Conservation (phyloP, 2,888 invertebrate genomes). For the Tanypteryx hageni region DNA sequence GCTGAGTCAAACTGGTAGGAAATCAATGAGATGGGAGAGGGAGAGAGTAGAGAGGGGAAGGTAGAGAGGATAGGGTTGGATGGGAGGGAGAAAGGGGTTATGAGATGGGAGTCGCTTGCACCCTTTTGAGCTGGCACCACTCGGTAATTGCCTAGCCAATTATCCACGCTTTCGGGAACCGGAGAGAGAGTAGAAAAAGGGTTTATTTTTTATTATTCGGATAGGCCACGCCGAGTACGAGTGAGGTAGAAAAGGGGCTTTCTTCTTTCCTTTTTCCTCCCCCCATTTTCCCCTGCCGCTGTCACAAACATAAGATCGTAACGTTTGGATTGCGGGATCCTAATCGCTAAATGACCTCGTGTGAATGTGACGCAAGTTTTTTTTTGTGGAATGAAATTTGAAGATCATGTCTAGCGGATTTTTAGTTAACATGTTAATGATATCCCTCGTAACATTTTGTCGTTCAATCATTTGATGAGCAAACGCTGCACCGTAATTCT, state of each 20-base stretch:
- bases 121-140: not conserved
- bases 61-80: not conserved
- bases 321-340: not conserved
- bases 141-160: constrained; percentile 60
- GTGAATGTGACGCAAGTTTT: not conserved
- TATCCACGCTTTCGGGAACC: constrained; percentile 42
- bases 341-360: not conserved
- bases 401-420: not conserved
- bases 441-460: not conserved
- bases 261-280: not conserved
- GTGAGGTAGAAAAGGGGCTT: not conserved
- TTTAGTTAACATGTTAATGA: not conserved
- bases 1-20: constrained; percentile 5
- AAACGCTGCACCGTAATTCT: too few species aligned
- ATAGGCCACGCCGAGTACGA: too few species aligned
- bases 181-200: not conserved
- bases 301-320: not conserved
- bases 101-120: not conserved
- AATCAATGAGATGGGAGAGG: not conserved
- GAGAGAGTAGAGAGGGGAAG: not conserved
- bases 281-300: not conserved
- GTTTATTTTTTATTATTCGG: not conserved
- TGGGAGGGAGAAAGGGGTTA: not conserved
- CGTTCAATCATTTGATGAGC: too few species aligned
- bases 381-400: not conserved